Evolutionary conservation across 2,888 invertebrate genomes (phyloP), one percentile per base, ranked within the genome.

Genomic region (Luperina nickerlii): DNA sequence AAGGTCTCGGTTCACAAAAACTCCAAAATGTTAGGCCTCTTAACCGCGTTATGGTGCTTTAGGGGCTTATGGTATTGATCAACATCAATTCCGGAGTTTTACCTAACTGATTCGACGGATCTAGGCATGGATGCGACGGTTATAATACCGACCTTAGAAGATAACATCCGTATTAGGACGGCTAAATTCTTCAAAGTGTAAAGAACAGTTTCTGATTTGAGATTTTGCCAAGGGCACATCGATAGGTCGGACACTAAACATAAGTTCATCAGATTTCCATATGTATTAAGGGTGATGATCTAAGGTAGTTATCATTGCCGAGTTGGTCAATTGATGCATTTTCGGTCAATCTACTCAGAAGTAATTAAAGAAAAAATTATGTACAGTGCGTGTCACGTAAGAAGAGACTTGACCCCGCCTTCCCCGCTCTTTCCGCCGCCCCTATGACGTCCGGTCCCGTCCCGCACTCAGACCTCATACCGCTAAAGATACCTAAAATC

Each of bases 261-360:
- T 45, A 32, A 27, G 51, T 8, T 27, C 9, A 15, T 24, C 42
- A 24, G 18, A 42, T 54, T 27, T 20, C 0, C 18, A 11, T 54
- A 74, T 13, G 20, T 32, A 18, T 63, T 42, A 9, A 11, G 27
- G 18, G 13, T n/a, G 15, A 42, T n/a, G 24, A 27, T 6, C 32
- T 11, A 69, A 48, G 18, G n/a, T n/a, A 45, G 45, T 32, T 76
- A 45, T 24, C 18, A 57, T 54, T 38, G 42, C 18, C 9, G 18
- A 79, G 51, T 32, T 51, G 20, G 15, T 45, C 45, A 42, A 13
- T 9, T 67, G 57, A 27, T 66, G 81, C 51, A 79, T 38, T 8
- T 51, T 57, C n/a, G 2, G 24, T 20, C 6, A 38, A 42, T 62
- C 2, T 18, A n/a, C 1, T 42, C 27, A 0, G 11, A 73, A n/a